Conservation (phyloP, 2,888 invertebrate genomes). For the Chironomus riparius region DNA sequence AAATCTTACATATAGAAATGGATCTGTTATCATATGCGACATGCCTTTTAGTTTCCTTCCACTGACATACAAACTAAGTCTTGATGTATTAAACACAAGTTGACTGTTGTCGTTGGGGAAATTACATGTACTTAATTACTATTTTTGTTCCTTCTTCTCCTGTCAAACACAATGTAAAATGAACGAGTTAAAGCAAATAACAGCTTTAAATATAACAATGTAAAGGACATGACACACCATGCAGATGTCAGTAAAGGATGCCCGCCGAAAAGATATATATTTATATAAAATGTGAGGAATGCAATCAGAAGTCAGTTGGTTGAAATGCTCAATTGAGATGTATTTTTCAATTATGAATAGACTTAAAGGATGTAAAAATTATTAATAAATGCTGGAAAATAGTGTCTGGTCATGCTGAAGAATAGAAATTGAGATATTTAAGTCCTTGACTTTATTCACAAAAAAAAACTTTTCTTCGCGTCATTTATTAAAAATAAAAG, state of each 20-base stretch:
- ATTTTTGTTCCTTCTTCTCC: background rate
- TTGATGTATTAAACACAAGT: too few species aligned
- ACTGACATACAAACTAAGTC: background rate
- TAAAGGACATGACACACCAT: background rate
- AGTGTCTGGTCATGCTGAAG: conserved; percentile 11
- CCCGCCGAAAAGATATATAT: background rate
- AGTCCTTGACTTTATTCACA: background rate
- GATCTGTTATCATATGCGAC: background rate
- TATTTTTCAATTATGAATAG: conserved; percentile 4
- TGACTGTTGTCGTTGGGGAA: too few species aligned
- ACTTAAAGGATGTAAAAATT: background rate
- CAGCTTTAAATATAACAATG: background rate
- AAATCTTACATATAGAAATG: too few species aligned
- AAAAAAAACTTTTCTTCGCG: background rate
- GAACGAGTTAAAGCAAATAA: background rate
- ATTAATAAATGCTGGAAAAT: background rate
- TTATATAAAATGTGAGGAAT: background rate
- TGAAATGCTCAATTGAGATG: conserved; percentile 18
- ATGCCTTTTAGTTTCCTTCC: background rate
- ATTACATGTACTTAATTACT: background rate
- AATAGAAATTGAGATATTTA: conserved; percentile 20
- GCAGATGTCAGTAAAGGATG: conserved; percentile 3
- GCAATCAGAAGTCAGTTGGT: conserved; percentile 12
- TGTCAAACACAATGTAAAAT: background rate
- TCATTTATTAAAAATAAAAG: background rate